A percentile compares a stretch with the other conserved stretches of the same genome.
Conservation (phyloP, 2,113 vertebrate species). For the Plectropomus leopardus region DNA sequence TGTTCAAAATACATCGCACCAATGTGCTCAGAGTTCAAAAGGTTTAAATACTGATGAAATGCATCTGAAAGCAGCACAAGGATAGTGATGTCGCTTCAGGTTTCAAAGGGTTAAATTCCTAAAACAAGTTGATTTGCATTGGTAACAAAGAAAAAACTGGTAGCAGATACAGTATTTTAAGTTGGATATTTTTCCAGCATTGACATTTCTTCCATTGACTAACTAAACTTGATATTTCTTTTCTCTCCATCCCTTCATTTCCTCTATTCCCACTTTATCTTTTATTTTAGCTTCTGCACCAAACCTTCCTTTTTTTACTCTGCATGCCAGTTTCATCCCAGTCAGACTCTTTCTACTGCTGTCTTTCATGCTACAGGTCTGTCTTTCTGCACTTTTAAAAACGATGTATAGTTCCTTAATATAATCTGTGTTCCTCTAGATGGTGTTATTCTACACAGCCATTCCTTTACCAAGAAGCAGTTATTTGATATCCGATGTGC, state of each 20-base stretch:
- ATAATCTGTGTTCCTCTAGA: constrained; percentile 2
- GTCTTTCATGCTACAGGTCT: constrained; percentile 61
- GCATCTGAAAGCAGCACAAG: no score
- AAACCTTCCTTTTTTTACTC: constrained; percentile 51
- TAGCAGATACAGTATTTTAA: not conserved
- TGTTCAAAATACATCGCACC: no score
- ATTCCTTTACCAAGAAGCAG: not conserved
- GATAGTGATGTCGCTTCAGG: no score
- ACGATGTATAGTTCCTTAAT: not conserved
- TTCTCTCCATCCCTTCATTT: constrained; percentile 59
- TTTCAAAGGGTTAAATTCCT: no score
- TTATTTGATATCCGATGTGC: no score
- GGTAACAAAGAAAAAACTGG: constrained; percentile 18
- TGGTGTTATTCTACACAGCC: not conserved
- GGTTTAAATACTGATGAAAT: no score
- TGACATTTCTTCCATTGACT: constrained; percentile 31
- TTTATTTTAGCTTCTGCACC: constrained; percentile 55
- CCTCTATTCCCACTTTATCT: constrained; percentile 39
- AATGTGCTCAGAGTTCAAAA: no score
- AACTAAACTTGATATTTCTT: constrained; percentile 60
- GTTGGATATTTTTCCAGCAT: constrained; percentile 6
- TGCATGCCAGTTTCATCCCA: constrained; percentile 57
- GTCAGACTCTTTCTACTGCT: no score
- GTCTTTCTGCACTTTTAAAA: constrained; percentile 35
- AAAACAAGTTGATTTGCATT: not conserved